Conservation (phyloP, 2,113 vertebrate species). For the Empidonax alnorum region DNA sequence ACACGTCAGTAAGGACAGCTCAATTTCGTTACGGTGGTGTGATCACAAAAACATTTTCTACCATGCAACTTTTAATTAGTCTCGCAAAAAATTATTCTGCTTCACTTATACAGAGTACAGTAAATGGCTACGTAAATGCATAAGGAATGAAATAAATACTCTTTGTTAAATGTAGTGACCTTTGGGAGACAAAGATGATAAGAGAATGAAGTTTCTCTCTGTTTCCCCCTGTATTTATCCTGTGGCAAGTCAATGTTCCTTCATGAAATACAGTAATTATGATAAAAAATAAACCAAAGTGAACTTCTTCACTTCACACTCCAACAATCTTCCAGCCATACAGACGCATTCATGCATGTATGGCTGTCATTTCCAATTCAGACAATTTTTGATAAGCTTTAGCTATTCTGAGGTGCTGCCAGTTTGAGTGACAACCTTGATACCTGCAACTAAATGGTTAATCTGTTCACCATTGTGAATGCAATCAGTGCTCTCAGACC, state of each 20-base stretch:
- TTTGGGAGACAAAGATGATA: conserved; percentile 38
- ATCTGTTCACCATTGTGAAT: conserved; percentile 62
- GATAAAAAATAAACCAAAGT: conserved; percentile 57
- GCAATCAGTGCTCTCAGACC: conserved; percentile 28
- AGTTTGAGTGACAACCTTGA: conserved; percentile 68
- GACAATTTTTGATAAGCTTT: conserved; percentile 66
- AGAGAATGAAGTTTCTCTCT: conserved; percentile 45
- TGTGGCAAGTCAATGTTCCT: conserved; percentile 24
- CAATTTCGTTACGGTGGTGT: conserved; percentile 58
- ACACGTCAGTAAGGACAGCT: conserved; percentile 58
- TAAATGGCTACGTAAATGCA: conserved; percentile 48
- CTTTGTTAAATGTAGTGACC: conserved; percentile 51
- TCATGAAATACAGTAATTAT: conserved; percentile 66
- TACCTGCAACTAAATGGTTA: conserved; percentile 70
- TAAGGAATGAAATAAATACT: conserved; percentile 45
- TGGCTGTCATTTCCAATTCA: conserved; percentile 70
- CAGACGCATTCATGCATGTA: conserved; percentile 66
- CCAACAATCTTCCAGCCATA: conserved; percentile 59
- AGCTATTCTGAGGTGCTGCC: conserved; percentile 64
- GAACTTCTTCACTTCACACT: conserved; percentile 68
- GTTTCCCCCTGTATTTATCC: conserved; percentile 33
- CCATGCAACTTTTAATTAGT: conserved; percentile 55
- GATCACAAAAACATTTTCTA: conserved; percentile 66
- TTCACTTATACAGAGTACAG: conserved; percentile 65
- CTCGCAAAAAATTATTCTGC: conserved; percentile 59